Conservation (phyloP, 2,888 invertebrate genomes). For the Neelides folsomi region DNA sequence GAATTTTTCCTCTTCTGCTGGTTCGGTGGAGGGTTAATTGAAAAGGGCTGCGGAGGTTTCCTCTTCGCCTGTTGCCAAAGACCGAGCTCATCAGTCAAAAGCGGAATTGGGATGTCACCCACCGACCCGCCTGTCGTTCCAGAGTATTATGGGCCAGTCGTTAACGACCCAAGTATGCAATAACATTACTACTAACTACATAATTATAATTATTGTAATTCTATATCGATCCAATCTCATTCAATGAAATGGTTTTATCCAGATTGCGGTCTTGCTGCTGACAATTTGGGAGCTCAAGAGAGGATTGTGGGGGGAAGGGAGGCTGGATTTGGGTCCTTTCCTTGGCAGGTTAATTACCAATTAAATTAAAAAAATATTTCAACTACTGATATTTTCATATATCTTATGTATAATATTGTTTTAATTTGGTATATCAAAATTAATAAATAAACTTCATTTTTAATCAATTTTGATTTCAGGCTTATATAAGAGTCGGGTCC, state of each 20-base stretch:
- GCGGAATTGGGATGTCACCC: slow-evolving; percentile 32
- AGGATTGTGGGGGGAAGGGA: slow-evolving; percentile 82
- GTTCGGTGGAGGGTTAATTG: slow-evolving; percentile 74
- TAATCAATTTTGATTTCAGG: slow-evolving; percentile 36
- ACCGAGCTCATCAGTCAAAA: slow-evolving; percentile 29
- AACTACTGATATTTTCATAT: too few species aligned
- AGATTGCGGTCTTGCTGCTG: slow-evolving; percentile 79
- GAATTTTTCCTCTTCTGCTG: slow-evolving; percentile 86
- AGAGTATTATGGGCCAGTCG: slow-evolving; percentile 55
- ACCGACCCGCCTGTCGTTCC: slow-evolving; percentile 34
- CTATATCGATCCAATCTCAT: too few species aligned
- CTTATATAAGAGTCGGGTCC: slow-evolving; percentile 83
- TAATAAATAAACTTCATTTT: not conserved
- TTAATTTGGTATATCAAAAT: too few species aligned
- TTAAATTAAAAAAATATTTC: not conserved
- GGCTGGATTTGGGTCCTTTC: slow-evolving; percentile 85
- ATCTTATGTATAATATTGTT: too few species aligned
- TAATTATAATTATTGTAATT: too few species aligned
- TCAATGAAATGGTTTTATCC: too few species aligned
- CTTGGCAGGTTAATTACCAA: slow-evolving; percentile 61
- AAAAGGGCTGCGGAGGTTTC: slow-evolving; percentile 65
- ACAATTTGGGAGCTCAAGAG: slow-evolving; percentile 65
- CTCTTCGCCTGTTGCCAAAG: slow-evolving; percentile 78
- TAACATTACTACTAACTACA: too few species aligned
- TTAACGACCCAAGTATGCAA: slow-evolving; percentile 65